Conservation (phyloP, 2,113 vertebrate genomes). For the Phrynosoma platyrhinos region DNA sequence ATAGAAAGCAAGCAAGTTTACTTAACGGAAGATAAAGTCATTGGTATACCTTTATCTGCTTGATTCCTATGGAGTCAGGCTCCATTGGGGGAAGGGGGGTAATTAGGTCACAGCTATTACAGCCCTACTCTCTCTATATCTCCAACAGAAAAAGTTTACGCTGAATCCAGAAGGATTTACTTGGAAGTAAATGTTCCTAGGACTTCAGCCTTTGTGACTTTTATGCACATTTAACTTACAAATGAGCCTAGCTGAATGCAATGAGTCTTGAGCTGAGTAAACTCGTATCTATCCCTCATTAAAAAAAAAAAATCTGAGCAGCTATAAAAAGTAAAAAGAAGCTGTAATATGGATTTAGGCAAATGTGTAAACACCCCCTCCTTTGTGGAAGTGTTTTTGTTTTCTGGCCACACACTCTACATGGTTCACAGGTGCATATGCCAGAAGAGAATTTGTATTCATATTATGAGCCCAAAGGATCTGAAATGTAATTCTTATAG, state of each 20-base stretch:
- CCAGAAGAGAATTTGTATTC: slow-evolving; percentile 49
- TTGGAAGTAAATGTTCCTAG: neutral
- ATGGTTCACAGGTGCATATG: slow-evolving; percentile 7
- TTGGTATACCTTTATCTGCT: neutral
- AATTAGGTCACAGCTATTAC: neutral
- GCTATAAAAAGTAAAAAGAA: neutral
- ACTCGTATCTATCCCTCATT: neutral
- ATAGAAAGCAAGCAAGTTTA: neutral
- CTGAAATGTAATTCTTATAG: slow-evolving; percentile 62
- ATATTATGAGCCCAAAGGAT: slow-evolving; percentile 22
- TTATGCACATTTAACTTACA: neutral
- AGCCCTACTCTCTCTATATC: neutral
- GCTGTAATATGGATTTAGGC: neutral
- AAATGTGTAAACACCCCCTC: neutral
- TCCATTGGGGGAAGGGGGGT: neutral
- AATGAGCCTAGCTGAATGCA: neutral
- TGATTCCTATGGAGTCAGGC: neutral
- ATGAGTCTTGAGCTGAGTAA: neutral
- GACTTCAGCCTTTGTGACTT: neutral
- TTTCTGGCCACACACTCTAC: neutral
- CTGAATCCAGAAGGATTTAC: neutral
- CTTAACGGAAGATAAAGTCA: neutral
- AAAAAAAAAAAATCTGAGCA: slow-evolving; percentile 3
- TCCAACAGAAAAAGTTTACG: neutral
- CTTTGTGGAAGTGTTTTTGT: neutral